Base-by-base conservation (phyloP, 1,140 invertebrate genomes). In the Olivierus martensii region DNA sequence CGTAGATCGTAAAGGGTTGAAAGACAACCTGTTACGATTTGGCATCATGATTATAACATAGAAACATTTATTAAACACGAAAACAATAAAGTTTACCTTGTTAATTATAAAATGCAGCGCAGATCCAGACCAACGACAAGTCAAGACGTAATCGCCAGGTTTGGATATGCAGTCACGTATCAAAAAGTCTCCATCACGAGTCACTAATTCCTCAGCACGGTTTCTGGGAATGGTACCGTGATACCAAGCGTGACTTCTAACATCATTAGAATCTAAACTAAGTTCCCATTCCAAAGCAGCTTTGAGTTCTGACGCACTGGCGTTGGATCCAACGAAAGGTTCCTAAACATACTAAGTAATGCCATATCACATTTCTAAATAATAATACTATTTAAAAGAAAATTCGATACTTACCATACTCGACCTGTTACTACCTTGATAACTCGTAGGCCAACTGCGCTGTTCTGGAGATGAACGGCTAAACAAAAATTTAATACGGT, bases 211-310 rank as follows among this genome's bases (percentile, higher is more conserved):
- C 67, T 96, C 91, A 2, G 91, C 88, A 14, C 81, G 73, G 6
- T 79, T 78, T 5, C 92, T 73, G 3, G 84, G 81, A 44, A 95
- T 80, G 38, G 80, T 80, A 0, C 91, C 92, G 65, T 95, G 91
- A 65, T 93, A 90, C 91, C 90, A 96, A 3, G 87, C 85, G 65
- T 92, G 85, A 0, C 86, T 91, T 36, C 86, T 75, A 43, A 92
- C 73, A 67, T 91, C 86, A n/a, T 83, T 74, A 4, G 78, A 77
- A 64, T 88, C 83, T 57, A 90, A 68, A 18, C 83, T 81, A 22
- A 91, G 69, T 67, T 91, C 87, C 79, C 85, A 87, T 70, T 91
- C 87, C 44, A 91, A 68, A n/a, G 56, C 56, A 39, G 28, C 37
- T 19, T 52, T 56, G 4, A 56, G 39, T 3, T 56, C 50, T 12